These are phyloP conservation scores for Motacilla tschutschensis DNA, from an alignment of 2,113 vertebrate genomes.

Conservation along the genomic window DNA sequence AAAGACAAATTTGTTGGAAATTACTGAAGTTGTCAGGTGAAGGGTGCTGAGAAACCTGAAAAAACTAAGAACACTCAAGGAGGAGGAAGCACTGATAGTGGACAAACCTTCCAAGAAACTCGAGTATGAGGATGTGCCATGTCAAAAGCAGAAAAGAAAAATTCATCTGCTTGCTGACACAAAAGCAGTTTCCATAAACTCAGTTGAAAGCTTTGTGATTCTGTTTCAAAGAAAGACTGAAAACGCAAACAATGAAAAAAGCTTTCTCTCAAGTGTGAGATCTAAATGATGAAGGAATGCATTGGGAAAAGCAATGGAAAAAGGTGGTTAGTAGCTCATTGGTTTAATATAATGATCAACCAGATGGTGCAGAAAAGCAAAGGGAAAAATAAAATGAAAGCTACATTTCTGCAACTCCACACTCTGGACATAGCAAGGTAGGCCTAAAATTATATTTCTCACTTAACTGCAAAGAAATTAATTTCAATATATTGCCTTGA, in stretches of 20 bases:
- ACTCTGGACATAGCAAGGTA: background rate
- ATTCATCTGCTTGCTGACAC: background rate
- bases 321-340: conserved; percentile 15
- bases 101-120: background rate
- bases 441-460: background rate
- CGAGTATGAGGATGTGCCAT: background rate
- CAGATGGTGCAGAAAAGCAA: conserved; percentile 27
- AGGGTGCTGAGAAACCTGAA: background rate
- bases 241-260: background rate
- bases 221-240: conserved; percentile 3
- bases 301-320: background rate
- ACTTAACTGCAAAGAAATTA: background rate
- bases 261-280: background rate
- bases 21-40: background rate
- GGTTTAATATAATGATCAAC: conserved; percentile 22
- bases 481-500: background rate
- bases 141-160: background rate
- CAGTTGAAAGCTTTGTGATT: background rate
- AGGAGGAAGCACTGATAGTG: background rate
- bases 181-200: conserved; percentile 9
- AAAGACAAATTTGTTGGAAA: conserved; percentile 1
- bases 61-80: background rate
- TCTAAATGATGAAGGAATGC: background rate
- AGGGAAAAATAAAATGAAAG: conserved; percentile 8
- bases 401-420: background rate